phyloP scores from a whole-genome alignment of 1,140 invertebrate species.

The Laodelphax striatellus region DNA sequence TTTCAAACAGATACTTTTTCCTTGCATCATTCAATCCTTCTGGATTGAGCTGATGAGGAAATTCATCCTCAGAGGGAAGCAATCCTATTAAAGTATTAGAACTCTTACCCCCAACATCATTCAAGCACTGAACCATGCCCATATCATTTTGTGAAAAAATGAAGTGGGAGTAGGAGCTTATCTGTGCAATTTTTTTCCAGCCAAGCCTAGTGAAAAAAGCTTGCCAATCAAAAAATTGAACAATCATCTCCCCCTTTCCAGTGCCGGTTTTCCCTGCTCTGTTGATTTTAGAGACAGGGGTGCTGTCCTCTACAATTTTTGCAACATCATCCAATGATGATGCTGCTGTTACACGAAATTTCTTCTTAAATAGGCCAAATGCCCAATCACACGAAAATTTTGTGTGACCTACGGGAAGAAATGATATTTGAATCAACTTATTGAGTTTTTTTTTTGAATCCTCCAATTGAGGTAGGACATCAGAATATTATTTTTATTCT shows the following conservation, averaged over 20 bases:
- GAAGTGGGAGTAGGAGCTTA: background rate
- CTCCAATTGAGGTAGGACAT: slow-evolving; percentile 1
- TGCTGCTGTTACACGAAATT: background rate
- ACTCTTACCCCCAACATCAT: background rate
- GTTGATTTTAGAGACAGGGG: slow-evolving; percentile 1
- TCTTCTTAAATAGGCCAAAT: slow-evolving; percentile 11
- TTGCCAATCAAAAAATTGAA: background rate
- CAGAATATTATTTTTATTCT: slow-evolving; percentile 16
- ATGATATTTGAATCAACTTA: background rate
- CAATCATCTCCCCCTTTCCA: background rate
- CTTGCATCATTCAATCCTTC: background rate
- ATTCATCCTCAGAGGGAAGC: background rate
- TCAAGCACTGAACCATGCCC: background rate
- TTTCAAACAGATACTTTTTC: slow-evolving; percentile 9
- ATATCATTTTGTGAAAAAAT: background rate
- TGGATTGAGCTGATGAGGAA: background rate
- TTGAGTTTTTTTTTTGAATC: background rate
- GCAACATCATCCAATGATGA: slow-evolving; percentile 6
- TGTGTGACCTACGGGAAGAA: slow-evolving; percentile 3
- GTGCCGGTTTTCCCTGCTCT: background rate
- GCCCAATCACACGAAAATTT: slow-evolving; percentile 9
- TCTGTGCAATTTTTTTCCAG: slow-evolving; percentile 2
- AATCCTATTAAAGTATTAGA: background rate
- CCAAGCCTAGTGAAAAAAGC: background rate
- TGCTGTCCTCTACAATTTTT: background rate